Evolutionary conservation across 2,888 invertebrate species (phyloP).

Genomic region (Escarpia spicata): DNA sequence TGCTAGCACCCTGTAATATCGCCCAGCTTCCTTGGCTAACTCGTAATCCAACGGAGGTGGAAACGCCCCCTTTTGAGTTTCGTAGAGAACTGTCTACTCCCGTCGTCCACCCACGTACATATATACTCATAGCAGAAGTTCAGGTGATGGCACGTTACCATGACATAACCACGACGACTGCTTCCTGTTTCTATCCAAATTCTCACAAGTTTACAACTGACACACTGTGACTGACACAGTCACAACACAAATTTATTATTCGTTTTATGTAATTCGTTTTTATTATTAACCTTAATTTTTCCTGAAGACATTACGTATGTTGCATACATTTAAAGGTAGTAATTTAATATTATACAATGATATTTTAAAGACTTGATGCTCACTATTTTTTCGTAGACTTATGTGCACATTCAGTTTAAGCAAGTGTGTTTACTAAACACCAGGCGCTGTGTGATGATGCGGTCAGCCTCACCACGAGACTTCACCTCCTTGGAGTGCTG

Average conservation of each 20-base stretch:
- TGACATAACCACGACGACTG: neutral
- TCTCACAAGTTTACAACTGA: neutral
- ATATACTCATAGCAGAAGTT: neutral
- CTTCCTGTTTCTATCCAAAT: neutral
- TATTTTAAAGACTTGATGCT: too few species aligned
- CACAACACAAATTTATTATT: too few species aligned
- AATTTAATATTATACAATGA: too few species aligned
- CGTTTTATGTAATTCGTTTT: too few species aligned
- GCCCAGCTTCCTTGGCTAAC: neutral
- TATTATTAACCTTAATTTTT: too few species aligned
- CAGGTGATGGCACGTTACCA: too few species aligned
- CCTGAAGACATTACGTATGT: too few species aligned
- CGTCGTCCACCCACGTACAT: neutral
- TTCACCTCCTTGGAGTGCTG: neutral
- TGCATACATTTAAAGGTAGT: too few species aligned
- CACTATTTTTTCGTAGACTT: too few species aligned
- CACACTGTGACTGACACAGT: too few species aligned
- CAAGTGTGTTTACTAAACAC: neutral
- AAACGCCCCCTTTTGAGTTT: neutral
- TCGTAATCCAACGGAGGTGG: neutral
- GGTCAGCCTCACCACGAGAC: neutral
- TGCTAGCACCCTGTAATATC: neutral
- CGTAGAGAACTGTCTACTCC: neutral
- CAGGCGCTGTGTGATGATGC: slow-evolving; percentile 1
- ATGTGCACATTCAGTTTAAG: neutral